Evolutionary conservation across 2,797 vertebrate species (phyloP).

Genomic region (Parauchenoglanis ngamensis): DNA sequence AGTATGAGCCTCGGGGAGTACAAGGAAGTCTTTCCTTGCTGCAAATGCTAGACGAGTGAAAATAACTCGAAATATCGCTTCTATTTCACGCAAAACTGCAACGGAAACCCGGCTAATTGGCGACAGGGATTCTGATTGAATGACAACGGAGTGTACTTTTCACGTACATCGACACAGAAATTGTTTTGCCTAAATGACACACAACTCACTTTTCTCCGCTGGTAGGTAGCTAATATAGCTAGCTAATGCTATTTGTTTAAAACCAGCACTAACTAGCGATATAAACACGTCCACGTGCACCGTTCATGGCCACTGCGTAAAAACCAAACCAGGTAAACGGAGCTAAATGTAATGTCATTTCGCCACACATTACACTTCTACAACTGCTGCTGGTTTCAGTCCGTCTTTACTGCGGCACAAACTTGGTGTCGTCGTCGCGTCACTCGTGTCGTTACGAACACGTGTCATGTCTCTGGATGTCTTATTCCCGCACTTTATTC

Average conservation of each 20-base stretch:
- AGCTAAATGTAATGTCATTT: background rate
- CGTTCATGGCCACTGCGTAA: background rate
- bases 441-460: background rate
- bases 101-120: too few species aligned
- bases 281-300: background rate
- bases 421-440: background rate
- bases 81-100: too few species aligned
- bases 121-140: background rate
- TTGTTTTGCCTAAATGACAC: background rate
- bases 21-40: background rate
- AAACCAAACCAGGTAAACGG: background rate
- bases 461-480: background rate
- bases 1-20: background rate
- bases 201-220: background rate
- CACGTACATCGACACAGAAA: background rate
- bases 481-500: background rate
- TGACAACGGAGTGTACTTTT: background rate
- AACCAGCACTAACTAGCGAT: background rate
- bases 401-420: too few species aligned
- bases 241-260: background rate
- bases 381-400: background rate
- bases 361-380: background rate
- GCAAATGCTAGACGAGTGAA: background rate
- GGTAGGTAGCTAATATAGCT: background rate
- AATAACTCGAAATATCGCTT: background rate